Evolutionary conservation across 2,797 vertebrate genomes (phyloP), one percentile per base, ranked within the genome.

Genomic region (Euphonia xanthogaster): DNA sequence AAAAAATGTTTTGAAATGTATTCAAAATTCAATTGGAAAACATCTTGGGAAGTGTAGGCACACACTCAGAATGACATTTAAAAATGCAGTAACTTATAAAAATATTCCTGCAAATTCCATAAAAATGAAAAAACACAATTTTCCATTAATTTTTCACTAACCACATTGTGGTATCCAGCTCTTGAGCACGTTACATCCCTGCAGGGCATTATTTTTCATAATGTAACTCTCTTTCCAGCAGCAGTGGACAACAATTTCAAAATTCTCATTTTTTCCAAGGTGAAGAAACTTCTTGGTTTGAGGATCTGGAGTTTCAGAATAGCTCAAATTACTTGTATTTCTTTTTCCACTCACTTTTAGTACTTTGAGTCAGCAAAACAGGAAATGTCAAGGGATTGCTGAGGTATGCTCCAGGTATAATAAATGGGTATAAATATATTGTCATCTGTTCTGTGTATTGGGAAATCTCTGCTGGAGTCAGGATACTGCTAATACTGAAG

Each of bases 281-380:
- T 73, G 71, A 61, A 74, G 39, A 84, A 84, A 67, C 17, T 42
- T 50, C 35, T 39, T 42, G 12, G 57, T 92, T 68, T 66, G 84
- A 79, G 54, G n/a, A 37, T 84, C 39, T 75, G 30, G 40, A 55
- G 48, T 42, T 51, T 54, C 65, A 28, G 39, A 47, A 20, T 13
- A 83, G 77, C 47, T 89, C 63, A 44, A 63, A 57, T 96, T 92
- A 77, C 77, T 93, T 85, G 23, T 51, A 45, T 85, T 85, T 61
- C 77, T 90, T 92, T 75, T 93, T 72, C 73, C 72, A 14, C 30
- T 93, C 27, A 35, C 54, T 61, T 17, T 67, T 61, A 81, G 39
- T 22, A 14, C 63, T 95, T 76, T 75, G 79, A 95, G 76, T 95
- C 94, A 95, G 88, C 96, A 95, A 86, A 94, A 93, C 44, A 75